Evolutionary conservation across 2,797 vertebrate genomes (phyloP).

Genomic region (Miopithecus talapoin): DNA sequence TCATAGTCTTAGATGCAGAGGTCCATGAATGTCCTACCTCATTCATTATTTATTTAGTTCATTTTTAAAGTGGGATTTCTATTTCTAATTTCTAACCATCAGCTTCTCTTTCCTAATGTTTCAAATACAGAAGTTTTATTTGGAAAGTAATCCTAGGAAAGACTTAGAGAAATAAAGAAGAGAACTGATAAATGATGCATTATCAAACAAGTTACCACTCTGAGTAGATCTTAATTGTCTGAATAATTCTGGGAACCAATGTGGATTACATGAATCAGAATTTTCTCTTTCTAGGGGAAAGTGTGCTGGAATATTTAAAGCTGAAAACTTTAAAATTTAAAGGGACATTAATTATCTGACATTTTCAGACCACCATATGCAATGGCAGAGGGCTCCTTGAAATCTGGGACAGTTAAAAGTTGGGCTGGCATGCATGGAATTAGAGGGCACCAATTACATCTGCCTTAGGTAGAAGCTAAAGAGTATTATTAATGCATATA

Average conservation of each 20-base stretch:
- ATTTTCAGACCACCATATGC: background rate
- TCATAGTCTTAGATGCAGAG: background rate
- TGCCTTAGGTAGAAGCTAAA: background rate
- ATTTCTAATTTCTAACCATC: background rate
- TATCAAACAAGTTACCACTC: background rate
- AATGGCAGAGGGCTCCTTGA: background rate
- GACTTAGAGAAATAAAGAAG: background rate
- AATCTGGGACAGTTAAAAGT: background rate
- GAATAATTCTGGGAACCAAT: background rate
- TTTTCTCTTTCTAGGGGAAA: background rate
- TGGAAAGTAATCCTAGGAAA: background rate
- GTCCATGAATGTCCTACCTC: background rate
- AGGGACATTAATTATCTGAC: background rate
- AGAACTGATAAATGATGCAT: background rate
- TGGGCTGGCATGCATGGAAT: background rate
- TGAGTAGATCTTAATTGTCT: background rate
- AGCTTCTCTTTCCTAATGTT: background rate
- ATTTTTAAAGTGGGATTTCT: background rate
- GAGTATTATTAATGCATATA: background rate
- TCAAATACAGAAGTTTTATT: background rate
- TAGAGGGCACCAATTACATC: background rate
- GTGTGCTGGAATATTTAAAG: background rate
- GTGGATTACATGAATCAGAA: background rate
- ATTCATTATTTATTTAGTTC: background rate
- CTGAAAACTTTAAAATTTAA: background rate